Base-by-base conservation (phyloP, 2,113 vertebrate species). In the Taxidea taxus region DNA sequence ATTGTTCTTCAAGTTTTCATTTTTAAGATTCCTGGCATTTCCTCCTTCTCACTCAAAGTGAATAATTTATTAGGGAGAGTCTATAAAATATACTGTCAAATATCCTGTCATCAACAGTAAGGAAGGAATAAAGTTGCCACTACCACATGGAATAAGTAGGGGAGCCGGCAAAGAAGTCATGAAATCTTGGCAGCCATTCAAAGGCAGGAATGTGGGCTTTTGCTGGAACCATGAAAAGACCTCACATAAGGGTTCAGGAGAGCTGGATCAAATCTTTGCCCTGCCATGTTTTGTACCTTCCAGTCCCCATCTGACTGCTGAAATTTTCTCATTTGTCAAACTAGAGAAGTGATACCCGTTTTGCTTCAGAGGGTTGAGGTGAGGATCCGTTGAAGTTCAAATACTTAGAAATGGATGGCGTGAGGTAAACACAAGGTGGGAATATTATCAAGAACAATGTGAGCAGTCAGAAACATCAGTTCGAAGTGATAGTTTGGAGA, bases 1-100 rank as follows among this genome's bases (percentile, higher is more conserved):
- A 20, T 84, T 94, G 37, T 62, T 62, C 44, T 56, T 68, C n/a
- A 81, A 72, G 15, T 87, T 95, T 72, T 95, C 20, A 37, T 62
- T 96, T 96, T 95, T 91, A 95, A 82, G 78, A 96, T 60, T 83
- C 51, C 21, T 31, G 62, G 9, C 64, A 87, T 96, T 94, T 96
- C 31, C 13, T 90, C 34, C 49, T 91, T 37, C 39, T 82, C 77
- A 51, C 39, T 58, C 42, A 87, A 87, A 42, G 11, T 95, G 37
- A 78, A 93, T 95, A 93, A 93, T 93, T 74, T 68, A 89, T 91
- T 60, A 13, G 51, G 64, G 25, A 75, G 49, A 29, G 49, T 81
- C 66, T 94, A 20, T 78, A 68, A 96, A 95, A 96, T 82, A 64
- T 29, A 62, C 51, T 87, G 39, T 90, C 47, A 78, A 58, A 86